Conservation (phyloP, 1,140 invertebrate genomes). For the Nilaparvata lugens region DNA sequence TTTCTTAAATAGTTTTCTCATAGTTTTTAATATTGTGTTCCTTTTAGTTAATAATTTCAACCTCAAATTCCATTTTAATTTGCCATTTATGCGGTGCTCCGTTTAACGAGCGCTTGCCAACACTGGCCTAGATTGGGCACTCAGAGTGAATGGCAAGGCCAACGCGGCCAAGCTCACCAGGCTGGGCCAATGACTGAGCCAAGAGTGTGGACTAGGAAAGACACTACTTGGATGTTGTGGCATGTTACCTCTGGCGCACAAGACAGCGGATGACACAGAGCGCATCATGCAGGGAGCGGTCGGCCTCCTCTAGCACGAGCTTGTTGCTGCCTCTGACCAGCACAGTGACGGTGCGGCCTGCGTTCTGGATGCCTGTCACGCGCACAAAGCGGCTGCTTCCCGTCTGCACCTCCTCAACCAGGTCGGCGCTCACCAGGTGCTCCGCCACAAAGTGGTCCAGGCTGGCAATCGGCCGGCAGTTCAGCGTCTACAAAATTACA, state of each 20-base stretch:
- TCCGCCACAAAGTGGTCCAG: constrained; percentile 95
- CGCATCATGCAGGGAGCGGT: constrained; percentile 94
- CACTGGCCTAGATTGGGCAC: no score
- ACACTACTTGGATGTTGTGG: no score
- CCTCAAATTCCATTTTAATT: no score
- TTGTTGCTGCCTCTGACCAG: constrained; percentile 96
- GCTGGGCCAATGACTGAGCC: no score
- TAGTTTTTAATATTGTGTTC: no score
- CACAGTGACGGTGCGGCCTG: constrained; percentile 86
- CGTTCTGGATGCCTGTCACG: constrained; percentile 81
- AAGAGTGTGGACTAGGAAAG: no score
- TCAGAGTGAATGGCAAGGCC: no score
- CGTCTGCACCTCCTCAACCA: constrained; percentile 89
- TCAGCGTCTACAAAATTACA: constrained; percentile 53
- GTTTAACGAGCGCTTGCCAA: no score
- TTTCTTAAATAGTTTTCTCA: no score
- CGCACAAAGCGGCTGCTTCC: constrained; percentile 90
- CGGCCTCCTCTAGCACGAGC: constrained; percentile 90
- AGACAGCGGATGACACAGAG: constrained; percentile 96
- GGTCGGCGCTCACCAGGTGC: constrained; percentile 81
- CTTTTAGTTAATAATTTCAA: no score
- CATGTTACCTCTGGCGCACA: constrained; percentile 84
- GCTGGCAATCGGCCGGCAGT: constrained; percentile 94
- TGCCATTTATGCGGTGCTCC: no score
- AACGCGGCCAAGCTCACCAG: no score